Evolutionary conservation across 2,113 vertebrate species (phyloP).

Genomic region (Cavia porcellus): DNA sequence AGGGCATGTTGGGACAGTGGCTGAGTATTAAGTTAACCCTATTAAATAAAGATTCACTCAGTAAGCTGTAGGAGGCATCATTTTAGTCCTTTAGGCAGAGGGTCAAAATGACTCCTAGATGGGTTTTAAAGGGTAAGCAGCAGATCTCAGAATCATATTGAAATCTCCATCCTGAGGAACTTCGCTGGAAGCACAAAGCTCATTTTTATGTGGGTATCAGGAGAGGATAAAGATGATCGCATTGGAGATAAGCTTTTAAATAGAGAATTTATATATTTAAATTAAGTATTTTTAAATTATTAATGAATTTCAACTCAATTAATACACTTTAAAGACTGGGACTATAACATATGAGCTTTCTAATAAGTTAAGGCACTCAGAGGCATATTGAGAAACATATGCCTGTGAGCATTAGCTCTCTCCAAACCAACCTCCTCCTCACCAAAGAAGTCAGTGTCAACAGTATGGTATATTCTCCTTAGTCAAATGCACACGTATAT

Average conservation of each 20-base stretch:
- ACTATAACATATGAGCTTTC: not conserved
- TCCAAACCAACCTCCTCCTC: not conserved
- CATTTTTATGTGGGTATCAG: not conserved
- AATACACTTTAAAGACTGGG: not conserved
- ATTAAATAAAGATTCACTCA: constrained; percentile 1
- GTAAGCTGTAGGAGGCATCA: not conserved
- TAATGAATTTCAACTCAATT: not conserved
- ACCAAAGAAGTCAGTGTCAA: not conserved
- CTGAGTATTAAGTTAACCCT: not conserved
- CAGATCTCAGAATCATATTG: not conserved
- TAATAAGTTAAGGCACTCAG: constrained; percentile 26
- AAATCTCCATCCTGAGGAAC: not conserved
- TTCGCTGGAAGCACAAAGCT: not conserved
- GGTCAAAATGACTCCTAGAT: not conserved
- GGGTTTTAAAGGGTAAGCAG: not conserved
- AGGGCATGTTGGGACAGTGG: not conserved
- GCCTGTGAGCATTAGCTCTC: not conserved
- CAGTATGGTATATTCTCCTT: not conserved
- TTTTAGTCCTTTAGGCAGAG: not conserved
- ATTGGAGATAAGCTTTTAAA: constrained; percentile 5
- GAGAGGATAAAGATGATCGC: not conserved
- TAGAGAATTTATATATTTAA: not conserved
- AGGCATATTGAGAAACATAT: not conserved
- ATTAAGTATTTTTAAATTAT: not conserved
- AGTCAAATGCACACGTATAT: not conserved